Conservation (phyloP, 2,797 vertebrate species). For the Melanotaenia trifasciata region DNA sequence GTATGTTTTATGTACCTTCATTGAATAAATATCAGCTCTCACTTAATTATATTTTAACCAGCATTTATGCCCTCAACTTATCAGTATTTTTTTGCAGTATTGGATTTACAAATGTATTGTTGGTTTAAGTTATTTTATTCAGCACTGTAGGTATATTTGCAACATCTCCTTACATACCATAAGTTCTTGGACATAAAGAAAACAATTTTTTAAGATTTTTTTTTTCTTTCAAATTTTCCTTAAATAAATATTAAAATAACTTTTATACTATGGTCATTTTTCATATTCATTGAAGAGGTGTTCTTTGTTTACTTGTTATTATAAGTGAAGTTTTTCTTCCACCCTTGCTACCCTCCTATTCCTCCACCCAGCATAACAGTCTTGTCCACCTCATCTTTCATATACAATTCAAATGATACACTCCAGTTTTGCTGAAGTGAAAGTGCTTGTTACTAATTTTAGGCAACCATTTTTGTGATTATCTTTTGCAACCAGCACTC, state of each 20-base stretch:
- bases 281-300: conserved; percentile 17
- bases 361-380: conserved; percentile 14
- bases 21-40: not conserved
- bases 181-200: not conserved
- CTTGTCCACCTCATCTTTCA: conserved; percentile 39
- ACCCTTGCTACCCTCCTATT: not conserved
- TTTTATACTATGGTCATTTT: conserved; percentile 15
- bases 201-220: not conserved
- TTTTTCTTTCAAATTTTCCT: conserved; percentile 10
- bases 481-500: conserved; percentile 29
- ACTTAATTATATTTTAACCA: not conserved
- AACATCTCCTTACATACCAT: not conserved
- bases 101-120: conserved; percentile 1
- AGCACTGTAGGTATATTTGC: not conserved
- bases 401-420: conserved; percentile 51
- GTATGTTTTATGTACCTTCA: not conserved
- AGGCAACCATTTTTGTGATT: conserved; percentile 20
- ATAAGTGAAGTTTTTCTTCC: conserved; percentile 14
- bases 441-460: conserved; percentile 46
- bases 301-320: conserved; percentile 19
- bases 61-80: not conserved
- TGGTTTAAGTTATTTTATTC: conserved; percentile 16
- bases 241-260: conserved; percentile 53
- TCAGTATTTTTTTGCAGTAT: not conserved
- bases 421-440: conserved; percentile 37